Conservation (phyloP, 2,888 invertebrate genomes). For the Drosophila maculinotata region DNA sequence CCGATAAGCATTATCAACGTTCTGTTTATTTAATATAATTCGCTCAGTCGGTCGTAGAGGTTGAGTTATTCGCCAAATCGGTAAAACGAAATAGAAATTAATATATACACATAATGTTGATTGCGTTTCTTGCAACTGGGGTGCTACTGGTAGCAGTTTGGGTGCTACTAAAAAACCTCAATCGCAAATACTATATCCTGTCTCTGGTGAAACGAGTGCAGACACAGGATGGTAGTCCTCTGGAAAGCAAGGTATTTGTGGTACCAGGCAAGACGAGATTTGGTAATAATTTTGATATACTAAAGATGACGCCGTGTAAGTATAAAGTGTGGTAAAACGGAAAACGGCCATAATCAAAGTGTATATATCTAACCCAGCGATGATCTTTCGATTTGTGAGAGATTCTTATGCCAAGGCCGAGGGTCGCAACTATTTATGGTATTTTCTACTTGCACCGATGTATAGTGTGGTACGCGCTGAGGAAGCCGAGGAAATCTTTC, state of each 20-base stretch:
- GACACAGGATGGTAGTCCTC: conserved; percentile 72
- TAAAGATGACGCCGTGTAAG: conserved; percentile 71
- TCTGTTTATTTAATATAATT: neutral
- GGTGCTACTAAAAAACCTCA: conserved; percentile 45
- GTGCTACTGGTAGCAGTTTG: conserved; percentile 23
- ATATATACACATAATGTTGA: conserved; percentile 24
- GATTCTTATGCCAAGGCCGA: conserved; percentile 41
- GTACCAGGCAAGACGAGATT: conserved; percentile 76
- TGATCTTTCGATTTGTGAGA: conserved; percentile 63
- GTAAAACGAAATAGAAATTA: conserved; percentile 2
- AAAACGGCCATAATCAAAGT: neutral
- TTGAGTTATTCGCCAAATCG: conserved; percentile 1
- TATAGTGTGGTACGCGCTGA: conserved; percentile 85
- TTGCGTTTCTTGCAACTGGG: conserved; percentile 21
- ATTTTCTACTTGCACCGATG: conserved; percentile 66
- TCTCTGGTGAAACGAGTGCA: conserved; percentile 66
- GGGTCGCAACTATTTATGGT: conserved; percentile 81
- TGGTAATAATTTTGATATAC: conserved; percentile 81
- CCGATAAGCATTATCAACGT: conserved; percentile 11
- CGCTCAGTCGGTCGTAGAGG: neutral
- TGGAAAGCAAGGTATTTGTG: conserved; percentile 64
- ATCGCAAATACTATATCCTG: conserved; percentile 72
- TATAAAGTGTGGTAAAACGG: neutral
- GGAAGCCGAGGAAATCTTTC: conserved; percentile 86
- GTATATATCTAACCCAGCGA: no score